Evolutionary conservation across 2,888 invertebrate species (phyloP).

Genomic region (Hydraecia micacea): DNA sequence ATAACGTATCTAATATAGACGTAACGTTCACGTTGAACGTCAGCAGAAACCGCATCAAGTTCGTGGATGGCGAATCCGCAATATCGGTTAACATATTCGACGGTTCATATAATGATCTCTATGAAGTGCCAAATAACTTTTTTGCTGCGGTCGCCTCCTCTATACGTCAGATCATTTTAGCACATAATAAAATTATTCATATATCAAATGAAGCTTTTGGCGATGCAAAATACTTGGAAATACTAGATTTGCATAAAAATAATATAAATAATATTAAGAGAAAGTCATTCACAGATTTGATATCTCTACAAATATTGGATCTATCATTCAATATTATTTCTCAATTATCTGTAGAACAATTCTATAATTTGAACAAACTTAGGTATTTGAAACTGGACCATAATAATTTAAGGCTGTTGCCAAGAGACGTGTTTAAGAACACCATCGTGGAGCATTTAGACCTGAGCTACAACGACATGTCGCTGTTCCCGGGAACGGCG

Average conservation of each 20-base stretch:
- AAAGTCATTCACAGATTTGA: constrained; percentile 94
- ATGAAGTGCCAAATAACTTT: constrained; percentile 92
- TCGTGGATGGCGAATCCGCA: constrained; percentile 85
- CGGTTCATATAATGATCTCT: constrained; percentile 92
- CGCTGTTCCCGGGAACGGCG: constrained; percentile 94
- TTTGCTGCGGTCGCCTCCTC: constrained; percentile 92
- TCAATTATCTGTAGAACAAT: constrained; percentile 95
- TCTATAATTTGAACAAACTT: constrained; percentile 93
- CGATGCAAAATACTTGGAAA: constrained; percentile 92
- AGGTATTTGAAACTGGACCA: constrained; percentile 93
- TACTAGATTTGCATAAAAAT: constrained; percentile 93
- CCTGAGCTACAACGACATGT: constrained; percentile 94
- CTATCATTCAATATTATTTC: constrained; percentile 94
- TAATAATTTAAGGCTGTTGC: constrained; percentile 93
- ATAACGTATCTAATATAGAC: constrained; percentile 92
- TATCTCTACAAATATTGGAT: constrained; percentile 94
- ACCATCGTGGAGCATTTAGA: constrained; percentile 95
- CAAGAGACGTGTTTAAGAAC: constrained; percentile 94
- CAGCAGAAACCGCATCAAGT: constrained; percentile 92
- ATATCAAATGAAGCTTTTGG: constrained; percentile 94
- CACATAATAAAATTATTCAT: constrained; percentile 93
- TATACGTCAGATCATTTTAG: constrained; percentile 92
- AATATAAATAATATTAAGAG: constrained; percentile 93
- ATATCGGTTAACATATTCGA: constrained; percentile 93
- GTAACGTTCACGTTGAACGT: constrained; percentile 93